A percentile compares a stretch with the other conserved stretches of the same genome.
phyloP scores from a whole-genome alignment of 2,797 vertebrate species.

The Chaetodon trifasciatus region DNA sequence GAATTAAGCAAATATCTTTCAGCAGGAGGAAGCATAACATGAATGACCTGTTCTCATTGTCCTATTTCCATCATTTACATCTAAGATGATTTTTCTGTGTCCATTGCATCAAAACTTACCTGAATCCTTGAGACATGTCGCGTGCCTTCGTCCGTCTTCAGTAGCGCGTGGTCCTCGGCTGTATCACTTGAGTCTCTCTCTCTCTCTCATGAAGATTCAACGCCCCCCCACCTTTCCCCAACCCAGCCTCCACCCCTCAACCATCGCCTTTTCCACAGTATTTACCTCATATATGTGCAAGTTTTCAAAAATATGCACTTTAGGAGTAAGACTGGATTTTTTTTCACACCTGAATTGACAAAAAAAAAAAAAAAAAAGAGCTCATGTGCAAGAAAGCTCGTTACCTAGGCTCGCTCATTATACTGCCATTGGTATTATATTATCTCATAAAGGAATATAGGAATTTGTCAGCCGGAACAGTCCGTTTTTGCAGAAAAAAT shows the following conservation, averaged over 20 bases:
- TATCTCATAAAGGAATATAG: not conserved
- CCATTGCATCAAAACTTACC: constrained; percentile 82
- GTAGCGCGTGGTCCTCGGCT: constrained; percentile 82
- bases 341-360: not conserved
- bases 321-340: not conserved
- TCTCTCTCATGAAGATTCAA: constrained; percentile 4
- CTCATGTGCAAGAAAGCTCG: not conserved
- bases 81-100: constrained; percentile 12
- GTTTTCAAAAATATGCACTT: not conserved
- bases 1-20: not conserved
- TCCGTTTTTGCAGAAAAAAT: not conserved
- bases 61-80: not conserved
- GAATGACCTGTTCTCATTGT: not conserved
- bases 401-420: not conserved
- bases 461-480: not conserved
- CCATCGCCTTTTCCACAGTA: not conserved
- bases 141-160: constrained; percentile 80
- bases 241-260: not conserved
- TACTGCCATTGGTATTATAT: not conserved
- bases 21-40: not conserved
- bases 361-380: too few species aligned
- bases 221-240: constrained; percentile 27
- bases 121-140: constrained; percentile 84
- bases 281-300: not conserved
- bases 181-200: constrained; percentile 82